These are phyloP conservation scores for Mormyrus hasselquistii DNA, from an alignment of 2,797 vertebrate species.

Conservation along the genomic window DNA sequence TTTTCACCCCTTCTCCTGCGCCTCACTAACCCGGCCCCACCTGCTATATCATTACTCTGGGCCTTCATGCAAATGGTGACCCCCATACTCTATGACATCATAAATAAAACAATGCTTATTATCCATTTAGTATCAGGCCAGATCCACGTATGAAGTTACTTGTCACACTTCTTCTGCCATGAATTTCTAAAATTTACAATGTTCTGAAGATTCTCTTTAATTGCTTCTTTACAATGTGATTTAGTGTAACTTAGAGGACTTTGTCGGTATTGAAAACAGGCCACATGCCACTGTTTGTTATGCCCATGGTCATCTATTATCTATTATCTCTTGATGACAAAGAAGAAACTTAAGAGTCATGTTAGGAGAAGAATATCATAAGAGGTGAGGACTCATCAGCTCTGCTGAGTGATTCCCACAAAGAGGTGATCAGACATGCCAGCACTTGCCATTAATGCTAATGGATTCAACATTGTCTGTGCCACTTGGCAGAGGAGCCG, in stretches of 20 bases:
- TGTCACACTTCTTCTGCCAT: background rate
- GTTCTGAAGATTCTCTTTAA: background rate
- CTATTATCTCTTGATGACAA: background rate
- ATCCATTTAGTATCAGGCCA: conserved; percentile 44
- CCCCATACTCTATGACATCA: conserved; percentile 71
- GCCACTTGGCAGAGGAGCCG: conserved; percentile 26
- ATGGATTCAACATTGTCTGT: conserved; percentile 42
- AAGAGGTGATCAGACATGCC: conserved; percentile 45
- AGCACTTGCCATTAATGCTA: conserved; percentile 45
- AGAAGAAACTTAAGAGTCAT: conserved; percentile 24
- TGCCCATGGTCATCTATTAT: background rate
- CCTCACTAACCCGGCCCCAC: conserved; percentile 77
- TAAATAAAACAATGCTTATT: conserved; percentile 67
- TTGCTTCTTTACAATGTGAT: background rate
- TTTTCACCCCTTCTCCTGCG: conserved; percentile 71
- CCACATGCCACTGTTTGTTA: background rate
- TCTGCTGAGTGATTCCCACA: conserved; percentile 24
- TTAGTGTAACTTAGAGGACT: background rate
- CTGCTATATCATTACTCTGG: conserved; percentile 71
- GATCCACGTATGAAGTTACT: conserved; percentile 26
- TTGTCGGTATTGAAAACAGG: background rate
- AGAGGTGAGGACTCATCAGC: conserved; percentile 25
- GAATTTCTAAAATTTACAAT: background rate
- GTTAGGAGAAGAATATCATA: conserved; percentile 30
- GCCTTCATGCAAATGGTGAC: conserved; percentile 64